Percentiles rank a stretch among this genome's conserved stretches.
Conservation (phyloP, 1,140 invertebrate species). For the Ruditapes philippinarum region DNA sequence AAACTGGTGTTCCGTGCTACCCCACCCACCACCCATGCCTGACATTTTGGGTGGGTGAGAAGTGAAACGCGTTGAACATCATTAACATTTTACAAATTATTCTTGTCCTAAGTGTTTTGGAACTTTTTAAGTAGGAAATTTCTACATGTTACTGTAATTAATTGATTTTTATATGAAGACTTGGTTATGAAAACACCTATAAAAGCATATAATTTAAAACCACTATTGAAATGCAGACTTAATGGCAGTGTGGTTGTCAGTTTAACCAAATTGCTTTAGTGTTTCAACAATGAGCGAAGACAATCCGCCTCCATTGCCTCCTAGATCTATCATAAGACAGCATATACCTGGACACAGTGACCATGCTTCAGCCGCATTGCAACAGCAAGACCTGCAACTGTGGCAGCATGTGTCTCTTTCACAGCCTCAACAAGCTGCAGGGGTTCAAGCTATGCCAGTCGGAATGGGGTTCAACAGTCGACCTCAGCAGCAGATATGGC, state of each 20-base stretch:
- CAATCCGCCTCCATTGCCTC: slow-evolving; percentile 57
- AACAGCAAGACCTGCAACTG: slow-evolving; percentile 50
- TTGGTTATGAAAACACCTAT: too few species aligned
- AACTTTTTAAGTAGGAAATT: too few species aligned
- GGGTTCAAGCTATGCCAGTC: slow-evolving; percentile 38
- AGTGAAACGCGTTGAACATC: too few species aligned
- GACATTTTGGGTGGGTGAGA: too few species aligned
- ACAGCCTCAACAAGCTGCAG: slow-evolving; percentile 49
- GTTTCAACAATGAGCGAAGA: slow-evolving; percentile 56
- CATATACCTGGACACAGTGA: slow-evolving; percentile 59
- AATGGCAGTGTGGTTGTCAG: too few species aligned
- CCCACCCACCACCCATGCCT: slow-evolving; percentile 32
- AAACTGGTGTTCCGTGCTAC: not conserved
- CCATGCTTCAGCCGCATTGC: slow-evolving; percentile 17
- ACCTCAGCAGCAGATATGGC: slow-evolving; percentile 62
- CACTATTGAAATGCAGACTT: too few species aligned
- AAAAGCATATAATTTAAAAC: too few species aligned
- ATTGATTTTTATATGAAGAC: too few species aligned
- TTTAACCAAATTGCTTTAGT: too few species aligned
- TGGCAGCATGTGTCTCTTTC: slow-evolving; percentile 58
- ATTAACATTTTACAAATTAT: too few species aligned
- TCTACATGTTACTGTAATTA: too few species aligned
- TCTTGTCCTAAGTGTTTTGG: too few species aligned
- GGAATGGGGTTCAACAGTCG: slow-evolving; percentile 50
- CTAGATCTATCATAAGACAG: slow-evolving; percentile 55